Evolutionary conservation across 2,113 vertebrate genomes (phyloP).

Genomic region (Periophthalmodon schlosseri): DNA sequence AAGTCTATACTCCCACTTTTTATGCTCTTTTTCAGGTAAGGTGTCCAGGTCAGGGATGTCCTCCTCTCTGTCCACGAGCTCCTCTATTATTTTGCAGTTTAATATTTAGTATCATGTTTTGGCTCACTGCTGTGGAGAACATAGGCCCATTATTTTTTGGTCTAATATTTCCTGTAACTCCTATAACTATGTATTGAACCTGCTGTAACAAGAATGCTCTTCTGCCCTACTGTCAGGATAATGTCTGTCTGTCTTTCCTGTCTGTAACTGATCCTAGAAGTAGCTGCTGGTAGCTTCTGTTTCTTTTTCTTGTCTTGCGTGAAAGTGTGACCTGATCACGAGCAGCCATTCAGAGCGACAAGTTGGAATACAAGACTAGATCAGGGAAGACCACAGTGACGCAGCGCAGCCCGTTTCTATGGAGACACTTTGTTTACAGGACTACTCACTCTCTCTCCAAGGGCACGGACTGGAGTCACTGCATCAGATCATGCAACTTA

Average conservation of each 20-base stretch:
- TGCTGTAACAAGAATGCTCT: too few species aligned
- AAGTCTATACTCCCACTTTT: too few species aligned
- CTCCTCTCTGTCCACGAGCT: too few species aligned
- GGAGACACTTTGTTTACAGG: constrained; percentile 52
- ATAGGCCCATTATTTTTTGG: too few species aligned
- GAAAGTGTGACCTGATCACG: constrained; percentile 46
- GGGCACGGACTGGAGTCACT: constrained; percentile 11
- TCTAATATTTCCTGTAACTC: too few species aligned
- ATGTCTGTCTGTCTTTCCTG: neutral
- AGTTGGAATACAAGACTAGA: neutral
- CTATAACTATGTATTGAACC: too few species aligned
- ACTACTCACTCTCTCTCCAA: constrained; percentile 11
- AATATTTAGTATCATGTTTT: too few species aligned
- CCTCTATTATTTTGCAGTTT: too few species aligned
- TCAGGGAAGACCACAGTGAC: constrained; percentile 21
- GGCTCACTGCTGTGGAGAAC: too few species aligned
- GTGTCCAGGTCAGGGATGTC: too few species aligned
- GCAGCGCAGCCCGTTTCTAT: constrained; percentile 50
- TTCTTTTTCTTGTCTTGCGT: neutral
- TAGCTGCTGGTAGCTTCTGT: neutral
- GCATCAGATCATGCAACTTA: neutral
- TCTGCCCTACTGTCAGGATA: neutral
- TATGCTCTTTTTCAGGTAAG: too few species aligned
- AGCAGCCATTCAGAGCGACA: constrained; percentile 38
- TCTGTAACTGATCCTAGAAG: neutral